Percentiles rank a stretch among this genome's conserved stretches.
phyloP scores from a whole-genome alignment of 2,888 invertebrate genomes.

The Rhorus exstirpatorius region DNA sequence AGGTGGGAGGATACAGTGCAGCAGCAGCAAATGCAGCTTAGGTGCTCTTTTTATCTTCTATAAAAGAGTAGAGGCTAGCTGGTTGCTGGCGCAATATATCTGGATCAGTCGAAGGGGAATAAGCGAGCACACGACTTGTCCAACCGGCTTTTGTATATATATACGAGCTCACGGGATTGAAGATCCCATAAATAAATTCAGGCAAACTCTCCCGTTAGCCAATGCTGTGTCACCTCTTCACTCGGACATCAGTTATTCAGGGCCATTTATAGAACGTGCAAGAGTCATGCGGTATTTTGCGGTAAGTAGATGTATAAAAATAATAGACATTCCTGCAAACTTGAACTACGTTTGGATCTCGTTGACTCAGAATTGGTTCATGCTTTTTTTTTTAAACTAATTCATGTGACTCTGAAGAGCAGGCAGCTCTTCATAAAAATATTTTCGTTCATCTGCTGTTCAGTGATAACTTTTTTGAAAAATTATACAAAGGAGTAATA shows the following conservation, averaged over 20 bases:
- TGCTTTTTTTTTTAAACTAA: too few relatives aligned
- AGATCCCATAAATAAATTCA: neutral
- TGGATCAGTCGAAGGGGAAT: conserved; percentile 74
- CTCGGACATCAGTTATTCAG: neutral
- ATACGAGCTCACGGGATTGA: neutral
- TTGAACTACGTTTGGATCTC: neutral
- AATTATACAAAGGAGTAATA: too few relatives aligned
- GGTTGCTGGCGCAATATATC: conserved; percentile 79
- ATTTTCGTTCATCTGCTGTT: too few relatives aligned
- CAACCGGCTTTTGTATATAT: conserved; percentile 28
- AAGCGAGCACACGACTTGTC: conserved; percentile 52
- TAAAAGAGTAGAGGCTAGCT: conserved; percentile 79
- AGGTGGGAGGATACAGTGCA: conserved; percentile 58
- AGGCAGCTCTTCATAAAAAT: too few relatives aligned
- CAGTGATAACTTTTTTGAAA: too few relatives aligned
- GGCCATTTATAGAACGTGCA: conserved; percentile 9
- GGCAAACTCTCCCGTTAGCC: neutral
- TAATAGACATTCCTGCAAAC: neutral
- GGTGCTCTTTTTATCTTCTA: conserved; percentile 80
- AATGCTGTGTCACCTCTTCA: conserved; percentile 19
- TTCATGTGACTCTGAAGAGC: too few relatives aligned
- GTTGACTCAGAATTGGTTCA: neutral
- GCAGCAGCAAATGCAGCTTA: conserved; percentile 17
- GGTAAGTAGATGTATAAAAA: conserved; percentile 69
- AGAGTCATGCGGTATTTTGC: conserved; percentile 68